Base-by-base conservation (phyloP, 2,113 vertebrate genomes). In the Cryptoleucopteryx plumbea region DNA sequence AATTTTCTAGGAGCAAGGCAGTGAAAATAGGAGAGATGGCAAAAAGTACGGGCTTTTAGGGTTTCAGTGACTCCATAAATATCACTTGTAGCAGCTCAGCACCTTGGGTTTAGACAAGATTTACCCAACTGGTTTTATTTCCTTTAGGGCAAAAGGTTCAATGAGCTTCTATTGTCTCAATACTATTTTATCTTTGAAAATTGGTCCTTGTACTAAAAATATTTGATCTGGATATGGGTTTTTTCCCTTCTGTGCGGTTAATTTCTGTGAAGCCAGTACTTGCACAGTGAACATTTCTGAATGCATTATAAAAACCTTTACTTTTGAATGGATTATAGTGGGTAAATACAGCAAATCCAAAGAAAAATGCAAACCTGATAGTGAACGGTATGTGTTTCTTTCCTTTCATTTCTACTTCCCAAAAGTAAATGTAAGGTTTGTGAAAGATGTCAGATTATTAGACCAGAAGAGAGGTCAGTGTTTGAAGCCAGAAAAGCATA, bases 251-350 rank as follows among this genome's bases (percentile, higher is more conserved):
- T 62, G 58, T 83, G 36, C 66, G 98, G 97, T n/a, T 93, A 97
- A 97, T 93, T 98, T 98, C 89, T 98, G 95, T 97, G 88, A 88
- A 66, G 58, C 22, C 5, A 93, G 89, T 62, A 80, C 55, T 36
- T 61, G 17, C 16, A 14, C 14, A 38, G 34, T n/a, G 56, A 93
- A 45, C 26, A 22, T 36, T 67, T 91, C 77, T 85, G 85, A 72
- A 86, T 13, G 4, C 2, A 3, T 5, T 66, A 53, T 6, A 73
- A 58, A 70, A 38, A 2, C 0, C 8, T 68, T 96, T 45, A 95
- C 75, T 66, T 98, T 98, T 96, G 42, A 9, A 52, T 6, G 4
- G 84, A 97, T 97, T 52, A 18, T 94, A 43, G 73, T 90, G 21
- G 95, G 92, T 32, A 95, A 90, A 94, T 96, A 97, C 9, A 82